Evolutionary conservation across 2,797 vertebrate species (phyloP), one percentile per base, ranked within the genome.

Genomic region (Pangasius larnaudii): DNA sequence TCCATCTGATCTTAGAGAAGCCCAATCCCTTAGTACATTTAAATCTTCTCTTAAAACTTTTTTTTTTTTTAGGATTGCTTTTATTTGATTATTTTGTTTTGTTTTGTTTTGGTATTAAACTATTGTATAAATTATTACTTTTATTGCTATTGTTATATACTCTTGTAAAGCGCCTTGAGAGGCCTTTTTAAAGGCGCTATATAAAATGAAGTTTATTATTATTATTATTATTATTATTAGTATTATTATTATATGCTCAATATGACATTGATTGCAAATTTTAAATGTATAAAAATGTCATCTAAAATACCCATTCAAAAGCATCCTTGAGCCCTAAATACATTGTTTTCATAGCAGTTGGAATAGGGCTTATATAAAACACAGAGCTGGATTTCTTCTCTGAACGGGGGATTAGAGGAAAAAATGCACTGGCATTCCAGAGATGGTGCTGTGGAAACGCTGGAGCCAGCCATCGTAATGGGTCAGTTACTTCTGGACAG

Each of bases 401-500:
- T 90, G 86, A 88, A 87, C 59, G 78, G 46, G 67, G 88, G 89
- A 90, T 92, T 91, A 92, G 36, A 81, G 78, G 82, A 88, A 91
- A 90, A 86, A 86, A 88, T 86, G 79, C 10, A 10, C 71, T 87
- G 71, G 89, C 89, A 91, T 93, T 93, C 92, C 91, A 89, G 88
- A 90, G 84, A 86, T 84, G 89, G 90, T 86, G 88, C 91, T 59
- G 85, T 92, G 89, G 93, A 86, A 91, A 94, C 91, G 13, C 58
- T 77, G 84, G 85, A 89, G 88, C 84, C 83, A 24, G 88, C 81
- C 87, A 82, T n/a, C 82, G 89, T 82, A 81, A 88, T 77, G 86
- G 91, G 78, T 91, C 89, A 87, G 88, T 88, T 59, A 84, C 75
- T 90, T 87, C 84, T 85, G 88, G 89, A 93, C 92, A 92, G 93